Evolutionary conservation across 2,797 vertebrate species (phyloP).

Genomic region (Spea hammondii): DNA sequence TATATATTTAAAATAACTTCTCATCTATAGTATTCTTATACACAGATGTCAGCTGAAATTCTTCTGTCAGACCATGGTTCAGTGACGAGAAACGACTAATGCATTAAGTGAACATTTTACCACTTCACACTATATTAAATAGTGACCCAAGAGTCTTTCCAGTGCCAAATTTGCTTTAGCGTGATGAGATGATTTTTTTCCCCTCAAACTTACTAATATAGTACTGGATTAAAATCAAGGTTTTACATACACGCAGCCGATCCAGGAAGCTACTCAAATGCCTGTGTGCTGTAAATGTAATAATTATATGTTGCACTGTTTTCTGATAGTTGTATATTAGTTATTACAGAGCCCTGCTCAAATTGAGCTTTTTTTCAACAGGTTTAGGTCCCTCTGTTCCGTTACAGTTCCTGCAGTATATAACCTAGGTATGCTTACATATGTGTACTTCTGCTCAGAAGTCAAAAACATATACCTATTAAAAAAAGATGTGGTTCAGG

Average conservation of each 20-base stretch:
- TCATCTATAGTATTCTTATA: background rate
- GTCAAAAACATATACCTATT: too few species aligned
- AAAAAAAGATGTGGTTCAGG: too few species aligned
- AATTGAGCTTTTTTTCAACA: conserved; percentile 17
- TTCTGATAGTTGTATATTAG: too few species aligned
- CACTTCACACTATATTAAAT: conserved; percentile 45
- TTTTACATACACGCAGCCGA: conserved; percentile 1
- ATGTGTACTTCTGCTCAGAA: too few species aligned
- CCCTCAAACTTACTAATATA: background rate
- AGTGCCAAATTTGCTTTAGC: conserved; percentile 29
- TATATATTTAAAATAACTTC: background rate
- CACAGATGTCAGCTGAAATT: conserved; percentile 29
- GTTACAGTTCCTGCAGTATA: too few species aligned
- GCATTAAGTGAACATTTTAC: conserved; percentile 37
- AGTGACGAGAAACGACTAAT: conserved; percentile 32
- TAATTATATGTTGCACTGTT: background rate
- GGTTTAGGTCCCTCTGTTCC: too few species aligned
- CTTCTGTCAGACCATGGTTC: conserved; percentile 19
- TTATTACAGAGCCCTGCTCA: background rate
- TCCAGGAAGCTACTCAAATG: conserved; percentile 23
- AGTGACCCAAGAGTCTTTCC: conserved; percentile 21
- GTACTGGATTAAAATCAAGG: background rate
- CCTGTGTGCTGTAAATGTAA: conserved; percentile 17
- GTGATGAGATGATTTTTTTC: conserved; percentile 13
- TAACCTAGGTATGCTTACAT: too few species aligned